Conservation (phyloP, 2,888 invertebrate genomes). For the Panorpa germanica region DNA sequence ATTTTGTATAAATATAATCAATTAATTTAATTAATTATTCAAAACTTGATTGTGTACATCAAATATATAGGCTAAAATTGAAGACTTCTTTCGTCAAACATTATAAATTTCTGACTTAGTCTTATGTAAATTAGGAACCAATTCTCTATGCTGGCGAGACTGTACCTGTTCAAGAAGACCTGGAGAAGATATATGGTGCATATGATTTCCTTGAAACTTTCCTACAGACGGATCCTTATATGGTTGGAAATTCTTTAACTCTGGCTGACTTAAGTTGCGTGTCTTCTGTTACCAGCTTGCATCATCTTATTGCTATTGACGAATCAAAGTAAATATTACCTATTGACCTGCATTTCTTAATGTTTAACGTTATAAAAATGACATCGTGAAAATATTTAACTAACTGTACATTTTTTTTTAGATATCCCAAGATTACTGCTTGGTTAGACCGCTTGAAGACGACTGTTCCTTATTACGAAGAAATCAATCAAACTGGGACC, state of each 20-base stretch:
- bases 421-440: conserved; percentile 16
- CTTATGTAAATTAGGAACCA: conserved; percentile 16
- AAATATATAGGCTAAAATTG: no score
- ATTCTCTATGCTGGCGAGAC: conserved; percentile 19
- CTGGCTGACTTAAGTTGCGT: conserved; percentile 28
- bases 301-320: conserved; percentile 21
- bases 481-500: conserved; percentile 19
- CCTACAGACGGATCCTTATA: conserved; percentile 17
- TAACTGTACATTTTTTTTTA: conserved; percentile 9
- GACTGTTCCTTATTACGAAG: conserved; percentile 18
- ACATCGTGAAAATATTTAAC: no score
- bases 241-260: conserved; percentile 15
- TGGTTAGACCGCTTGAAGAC: conserved; percentile 21
- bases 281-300: conserved; percentile 21
- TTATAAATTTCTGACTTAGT: no score
- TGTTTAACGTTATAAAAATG: no score
- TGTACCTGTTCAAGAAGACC: conserved; percentile 16
- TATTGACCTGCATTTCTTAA: conserved; percentile 5
- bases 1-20: conserved; percentile 12
- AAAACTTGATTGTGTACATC: no score
- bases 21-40: no score
- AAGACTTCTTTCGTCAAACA: no score
- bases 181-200: conserved; percentile 18
- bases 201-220: conserved; percentile 21
- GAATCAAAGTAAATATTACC: conserved; percentile 9